Evolutionary conservation across 1,140 invertebrate genomes (phyloP).

Genomic region (Bombus sylvicola): DNA sequence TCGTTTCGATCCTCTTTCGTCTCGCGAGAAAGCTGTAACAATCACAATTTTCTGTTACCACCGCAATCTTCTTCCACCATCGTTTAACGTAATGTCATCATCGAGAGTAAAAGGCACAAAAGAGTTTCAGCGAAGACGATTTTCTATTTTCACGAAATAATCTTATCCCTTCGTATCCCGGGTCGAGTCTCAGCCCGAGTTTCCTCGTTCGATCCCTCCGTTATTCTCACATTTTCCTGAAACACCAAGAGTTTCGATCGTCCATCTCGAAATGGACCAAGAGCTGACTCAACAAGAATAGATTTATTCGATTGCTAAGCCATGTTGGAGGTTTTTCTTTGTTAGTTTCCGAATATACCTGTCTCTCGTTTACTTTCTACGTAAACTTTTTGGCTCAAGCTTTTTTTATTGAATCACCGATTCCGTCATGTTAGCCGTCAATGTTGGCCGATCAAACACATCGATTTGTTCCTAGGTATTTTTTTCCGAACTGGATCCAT

Average conservation of each 20-base stretch:
- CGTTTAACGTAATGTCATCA: constrained; percentile 13
- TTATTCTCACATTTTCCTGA: background rate
- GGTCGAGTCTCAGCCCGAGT: background rate
- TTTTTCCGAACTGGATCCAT: rapidly evolving
- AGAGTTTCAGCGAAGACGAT: background rate
- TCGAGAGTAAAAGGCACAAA: constrained; percentile 8
- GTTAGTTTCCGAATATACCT: background rate
- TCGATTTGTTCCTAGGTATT: no score
- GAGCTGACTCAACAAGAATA: background rate
- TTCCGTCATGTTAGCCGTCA: no score
- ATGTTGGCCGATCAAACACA: no score
- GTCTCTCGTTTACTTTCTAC: background rate
- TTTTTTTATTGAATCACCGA: no score
- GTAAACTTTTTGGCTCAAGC: no score
- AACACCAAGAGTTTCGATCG: constrained; percentile 10
- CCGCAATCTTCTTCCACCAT: constrained; percentile 11
- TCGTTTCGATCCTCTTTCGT: background rate
- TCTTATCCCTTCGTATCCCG: background rate
- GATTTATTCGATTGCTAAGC: constrained; percentile 38
- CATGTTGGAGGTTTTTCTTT: no score
- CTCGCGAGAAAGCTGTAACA: background rate
- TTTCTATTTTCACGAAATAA: constrained; percentile 30
- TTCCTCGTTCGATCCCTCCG: background rate
- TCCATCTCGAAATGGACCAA: background rate
- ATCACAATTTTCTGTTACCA: constrained; percentile 27